phyloP scores from a whole-genome alignment of 2,888 invertebrate species.

The Caenorhabditis uteleia region DNA sequence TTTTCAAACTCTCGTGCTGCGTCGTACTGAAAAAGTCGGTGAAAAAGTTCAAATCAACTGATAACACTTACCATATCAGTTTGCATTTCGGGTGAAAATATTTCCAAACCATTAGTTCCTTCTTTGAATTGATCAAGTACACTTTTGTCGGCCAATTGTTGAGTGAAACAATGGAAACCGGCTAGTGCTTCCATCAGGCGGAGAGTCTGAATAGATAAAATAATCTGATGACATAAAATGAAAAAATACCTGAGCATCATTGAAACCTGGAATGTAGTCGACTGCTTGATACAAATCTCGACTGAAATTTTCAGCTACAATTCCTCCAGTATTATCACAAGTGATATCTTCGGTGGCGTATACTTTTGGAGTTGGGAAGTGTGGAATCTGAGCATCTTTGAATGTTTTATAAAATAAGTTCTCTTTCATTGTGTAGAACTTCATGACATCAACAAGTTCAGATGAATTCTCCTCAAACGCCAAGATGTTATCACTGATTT shows the following conservation, averaged over 20 bases:
- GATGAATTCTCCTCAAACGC: background rate
- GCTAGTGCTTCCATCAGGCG: background rate
- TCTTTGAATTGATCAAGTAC: no score
- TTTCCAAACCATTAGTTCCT: no score
- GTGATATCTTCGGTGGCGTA: slow-evolving; percentile 19
- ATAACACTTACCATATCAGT: no score
- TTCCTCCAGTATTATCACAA: slow-evolving; percentile 14
- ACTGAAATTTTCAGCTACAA: slow-evolving; percentile 19
- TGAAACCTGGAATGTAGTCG: slow-evolving; percentile 26
- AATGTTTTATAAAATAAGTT: slow-evolving; percentile 27
- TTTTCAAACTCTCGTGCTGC: slow-evolving; percentile 2
- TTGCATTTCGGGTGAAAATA: no score
- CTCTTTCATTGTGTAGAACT: slow-evolving; percentile 7
- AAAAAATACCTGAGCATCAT: slow-evolving; percentile 9
- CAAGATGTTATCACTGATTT: slow-evolving; percentile 16
- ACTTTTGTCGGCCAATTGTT: no score
- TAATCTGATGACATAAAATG: background rate
- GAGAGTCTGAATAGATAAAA: background rate
- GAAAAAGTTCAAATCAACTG: no score
- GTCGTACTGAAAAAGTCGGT: no score
- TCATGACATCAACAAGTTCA: background rate
- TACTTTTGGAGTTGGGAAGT: slow-evolving; percentile 20
- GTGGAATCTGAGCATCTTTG: slow-evolving; percentile 5
- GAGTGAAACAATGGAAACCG: background rate
- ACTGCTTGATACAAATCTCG: slow-evolving; percentile 9